These are phyloP conservation scores for Ptilodon capucinus DNA, from an alignment of 2,888 invertebrate genomes.

Conservation along the genomic window DNA sequence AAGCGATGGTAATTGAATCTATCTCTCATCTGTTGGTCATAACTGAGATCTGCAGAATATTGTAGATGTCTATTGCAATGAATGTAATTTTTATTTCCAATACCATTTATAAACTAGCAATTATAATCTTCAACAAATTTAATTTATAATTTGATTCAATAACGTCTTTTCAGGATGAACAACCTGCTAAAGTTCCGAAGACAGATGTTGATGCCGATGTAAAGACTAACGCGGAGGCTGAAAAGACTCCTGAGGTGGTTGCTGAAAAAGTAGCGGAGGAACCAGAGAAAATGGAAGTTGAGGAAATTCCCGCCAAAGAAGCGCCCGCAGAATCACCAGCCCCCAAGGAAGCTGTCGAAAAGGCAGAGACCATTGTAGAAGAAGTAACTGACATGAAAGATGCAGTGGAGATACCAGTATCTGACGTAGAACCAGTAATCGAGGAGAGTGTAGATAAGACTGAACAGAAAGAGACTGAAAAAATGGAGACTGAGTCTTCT, in stretches of 20 bases:
- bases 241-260: conserved; percentile 7
- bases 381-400: conserved; percentile 49
- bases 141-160: neutral
- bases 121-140: too few species aligned
- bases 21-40: too few species aligned
- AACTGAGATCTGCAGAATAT: too few species aligned
- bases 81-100: too few species aligned
- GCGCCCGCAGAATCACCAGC: conserved; percentile 6
- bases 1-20: too few species aligned
- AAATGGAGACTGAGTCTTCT: conserved; percentile 46
- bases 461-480: conserved; percentile 54
- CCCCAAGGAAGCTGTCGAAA: conserved; percentile 30
- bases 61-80: too few species aligned
- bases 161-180: conserved; percentile 56
- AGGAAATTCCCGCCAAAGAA: conserved; percentile 19
- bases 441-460: conserved; percentile 54
- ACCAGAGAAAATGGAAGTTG: conserved; percentile 58
- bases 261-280: conserved; percentile 29
- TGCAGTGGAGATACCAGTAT: conserved; percentile 38
- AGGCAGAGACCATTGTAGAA: conserved; percentile 41
- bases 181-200: conserved; percentile 81
- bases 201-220: conserved; percentile 64
- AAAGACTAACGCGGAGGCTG: conserved; percentile 43
- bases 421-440: conserved; percentile 47
- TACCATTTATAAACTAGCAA: too few species aligned